Conservation (phyloP, 2,888 invertebrate genomes). For the Hedya salicella region DNA sequence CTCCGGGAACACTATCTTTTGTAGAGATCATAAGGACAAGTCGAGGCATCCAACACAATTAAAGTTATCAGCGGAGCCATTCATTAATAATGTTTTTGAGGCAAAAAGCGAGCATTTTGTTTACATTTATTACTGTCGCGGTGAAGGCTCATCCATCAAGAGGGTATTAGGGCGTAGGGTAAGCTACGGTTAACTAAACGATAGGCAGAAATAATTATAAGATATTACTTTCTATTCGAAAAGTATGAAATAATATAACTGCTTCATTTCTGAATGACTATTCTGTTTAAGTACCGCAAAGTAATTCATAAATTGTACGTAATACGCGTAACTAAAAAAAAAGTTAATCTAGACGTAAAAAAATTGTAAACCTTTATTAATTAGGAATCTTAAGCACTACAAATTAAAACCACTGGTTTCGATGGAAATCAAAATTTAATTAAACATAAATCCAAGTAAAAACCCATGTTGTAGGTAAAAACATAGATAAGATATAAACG, state of each 20-base stretch:
- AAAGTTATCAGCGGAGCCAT: slow-evolving; percentile 70
- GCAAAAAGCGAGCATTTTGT: slow-evolving; percentile 78
- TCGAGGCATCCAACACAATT: slow-evolving; percentile 73
- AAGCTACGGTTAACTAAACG: slow-evolving; percentile 57
- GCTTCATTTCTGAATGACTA: not conserved
- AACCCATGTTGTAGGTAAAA: too few relatives aligned
- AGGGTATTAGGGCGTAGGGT: slow-evolving; percentile 65
- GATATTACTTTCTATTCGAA: slow-evolving; percentile 1
- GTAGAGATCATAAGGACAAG: slow-evolving; percentile 63
- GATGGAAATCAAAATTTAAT: too few relatives aligned
- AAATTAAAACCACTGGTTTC: too few relatives aligned
- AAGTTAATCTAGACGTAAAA: too few relatives aligned
- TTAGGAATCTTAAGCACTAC: too few relatives aligned
- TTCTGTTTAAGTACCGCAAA: too few relatives aligned
- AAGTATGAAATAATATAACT: not conserved
- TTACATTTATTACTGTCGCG: slow-evolving; percentile 82
- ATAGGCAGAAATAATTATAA: slow-evolving; percentile 43
- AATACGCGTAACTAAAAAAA: too few relatives aligned
- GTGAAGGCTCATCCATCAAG: slow-evolving; percentile 78
- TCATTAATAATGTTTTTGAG: slow-evolving; percentile 74
- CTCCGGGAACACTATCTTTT: slow-evolving; percentile 58
- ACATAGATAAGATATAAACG: too few relatives aligned
- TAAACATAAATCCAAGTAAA: too few relatives aligned
- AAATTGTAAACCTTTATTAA: too few relatives aligned
- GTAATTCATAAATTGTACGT: too few relatives aligned